Evolutionary conservation across 2,113 vertebrate species (phyloP).

Genomic region (Falco punctatus): DNA sequence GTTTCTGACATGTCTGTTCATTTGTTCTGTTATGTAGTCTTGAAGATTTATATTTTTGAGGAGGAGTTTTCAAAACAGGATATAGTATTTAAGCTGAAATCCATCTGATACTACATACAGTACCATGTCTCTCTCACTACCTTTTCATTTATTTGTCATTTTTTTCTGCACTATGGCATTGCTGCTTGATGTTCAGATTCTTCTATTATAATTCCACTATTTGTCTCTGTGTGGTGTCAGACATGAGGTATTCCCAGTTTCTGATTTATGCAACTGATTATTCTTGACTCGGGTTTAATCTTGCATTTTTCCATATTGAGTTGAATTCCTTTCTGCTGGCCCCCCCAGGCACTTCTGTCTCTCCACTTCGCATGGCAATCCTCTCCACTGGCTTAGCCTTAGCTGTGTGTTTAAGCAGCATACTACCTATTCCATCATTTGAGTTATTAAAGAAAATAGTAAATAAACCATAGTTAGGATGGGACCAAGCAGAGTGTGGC

Average conservation of each 20-base stretch:
- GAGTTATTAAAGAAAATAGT: neutral
- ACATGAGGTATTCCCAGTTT: neutral
- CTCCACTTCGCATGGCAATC: too few species aligned
- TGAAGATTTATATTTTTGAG: neutral
- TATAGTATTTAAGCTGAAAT: neutral
- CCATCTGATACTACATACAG: neutral
- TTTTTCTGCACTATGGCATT: neutral
- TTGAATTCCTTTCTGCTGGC: too few species aligned
- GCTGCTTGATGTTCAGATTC: neutral
- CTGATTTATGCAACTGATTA: neutral
- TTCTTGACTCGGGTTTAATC: neutral
- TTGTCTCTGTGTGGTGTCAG: neutral
- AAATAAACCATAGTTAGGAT: neutral
- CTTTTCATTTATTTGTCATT: neutral
- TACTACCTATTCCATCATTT: neutral
- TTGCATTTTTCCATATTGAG: neutral
- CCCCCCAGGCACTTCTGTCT: neutral
- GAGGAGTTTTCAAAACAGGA: neutral
- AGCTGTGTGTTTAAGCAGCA: neutral
- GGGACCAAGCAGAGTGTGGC: neutral
- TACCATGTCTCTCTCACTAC: fast-evolving
- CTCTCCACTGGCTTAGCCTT: neutral
- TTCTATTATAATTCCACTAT: fast-evolving
- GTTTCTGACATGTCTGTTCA: neutral
- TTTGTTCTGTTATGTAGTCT: neutral